Percentiles rank a stretch among this genome's conserved stretches.
These are phyloP conservation scores for Leptatherina wallacei DNA, from an alignment of 2,797 vertebrate species.

Conservation along the genomic window DNA sequence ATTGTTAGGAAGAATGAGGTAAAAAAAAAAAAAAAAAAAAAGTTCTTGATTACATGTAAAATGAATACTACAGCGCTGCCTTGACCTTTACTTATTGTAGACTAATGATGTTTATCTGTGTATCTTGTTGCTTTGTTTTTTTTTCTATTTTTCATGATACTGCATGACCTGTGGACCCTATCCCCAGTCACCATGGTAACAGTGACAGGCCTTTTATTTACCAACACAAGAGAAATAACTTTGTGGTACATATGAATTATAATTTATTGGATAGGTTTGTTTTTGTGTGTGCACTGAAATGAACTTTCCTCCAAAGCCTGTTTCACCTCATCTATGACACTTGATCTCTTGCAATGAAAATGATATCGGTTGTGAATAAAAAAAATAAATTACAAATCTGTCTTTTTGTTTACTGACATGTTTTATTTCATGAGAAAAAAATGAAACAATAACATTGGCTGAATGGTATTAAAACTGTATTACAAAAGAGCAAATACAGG, in stretches of 20 bases:
- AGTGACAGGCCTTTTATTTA: slow-evolving; percentile 18
- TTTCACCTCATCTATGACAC: slow-evolving; percentile 66
- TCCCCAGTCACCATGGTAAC: not conserved
- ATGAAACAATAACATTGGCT: slow-evolving; percentile 68
- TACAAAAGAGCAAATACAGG: slow-evolving; percentile 71
- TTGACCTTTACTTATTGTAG: slow-evolving; percentile 24
- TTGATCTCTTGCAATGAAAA: slow-evolving; percentile 68
- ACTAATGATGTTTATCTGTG: slow-evolving; percentile 33
- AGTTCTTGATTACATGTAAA: not conserved
- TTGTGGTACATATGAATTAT: slow-evolving; percentile 67
- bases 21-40: not conserved
- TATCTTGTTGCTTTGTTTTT: slow-evolving; percentile 15
- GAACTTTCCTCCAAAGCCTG: slow-evolving; percentile 47
- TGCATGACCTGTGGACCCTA: slow-evolving; percentile 53
- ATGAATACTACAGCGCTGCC: slow-evolving; percentile 21
- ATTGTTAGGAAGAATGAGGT: not conserved
- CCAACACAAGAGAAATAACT: slow-evolving; percentile 44
- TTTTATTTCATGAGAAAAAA: slow-evolving; percentile 78
- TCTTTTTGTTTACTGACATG: slow-evolving; percentile 57
- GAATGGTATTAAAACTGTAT: slow-evolving; percentile 77
- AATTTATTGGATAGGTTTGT: slow-evolving; percentile 79
- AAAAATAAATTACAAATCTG: slow-evolving; percentile 31
- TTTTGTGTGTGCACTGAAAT: slow-evolving; percentile 78
- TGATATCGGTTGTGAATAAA: slow-evolving; percentile 54
- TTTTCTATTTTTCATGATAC: slow-evolving; percentile 16